Percentiles rank a stretch among this genome's conserved stretches.
phyloP scores from a whole-genome alignment of 1,140 invertebrate species.

The Lysiphlebus fabarum region DNA sequence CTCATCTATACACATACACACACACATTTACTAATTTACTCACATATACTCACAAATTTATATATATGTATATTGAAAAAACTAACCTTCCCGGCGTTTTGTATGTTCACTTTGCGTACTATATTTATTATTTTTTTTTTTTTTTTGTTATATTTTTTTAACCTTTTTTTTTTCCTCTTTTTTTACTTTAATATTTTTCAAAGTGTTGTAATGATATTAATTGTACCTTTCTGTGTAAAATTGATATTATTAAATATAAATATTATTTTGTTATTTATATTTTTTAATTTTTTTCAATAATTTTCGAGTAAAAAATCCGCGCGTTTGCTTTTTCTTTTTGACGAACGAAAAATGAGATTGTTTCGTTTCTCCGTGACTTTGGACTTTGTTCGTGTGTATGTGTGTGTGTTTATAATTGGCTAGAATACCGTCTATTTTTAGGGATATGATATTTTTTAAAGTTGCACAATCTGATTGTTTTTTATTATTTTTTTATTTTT shows the following conservation, averaged over 20 bases:
- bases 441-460: too few relatives aligned
- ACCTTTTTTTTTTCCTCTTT: background rate
- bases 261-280: background rate
- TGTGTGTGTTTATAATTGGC: conserved; percentile 7
- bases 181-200: background rate
- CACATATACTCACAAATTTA: too few relatives aligned
- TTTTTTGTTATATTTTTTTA: background rate
- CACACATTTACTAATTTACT: too few relatives aligned
- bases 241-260: background rate
- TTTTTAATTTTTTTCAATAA: conserved; percentile 6
- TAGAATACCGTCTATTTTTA: too few relatives aligned
- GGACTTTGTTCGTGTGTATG: conserved; percentile 10
- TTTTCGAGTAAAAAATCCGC: conserved; percentile 19
- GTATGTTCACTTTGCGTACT: too few relatives aligned
- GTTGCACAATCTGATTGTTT: too few relatives aligned
- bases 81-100: conserved; percentile 27
- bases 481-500: too few relatives aligned
- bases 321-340: conserved; percentile 12
- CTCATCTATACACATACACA: too few relatives aligned
- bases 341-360: conserved; percentile 13
- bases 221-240: background rate
- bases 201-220: too few relatives aligned
- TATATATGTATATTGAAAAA: background rate
- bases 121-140: background rate
- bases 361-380: conserved; percentile 6